Percentiles rank a stretch among this genome's conserved stretches.
phyloP scores from a whole-genome alignment of 2,888 invertebrate genomes.

The Ditylenchus weischeri region DNA sequence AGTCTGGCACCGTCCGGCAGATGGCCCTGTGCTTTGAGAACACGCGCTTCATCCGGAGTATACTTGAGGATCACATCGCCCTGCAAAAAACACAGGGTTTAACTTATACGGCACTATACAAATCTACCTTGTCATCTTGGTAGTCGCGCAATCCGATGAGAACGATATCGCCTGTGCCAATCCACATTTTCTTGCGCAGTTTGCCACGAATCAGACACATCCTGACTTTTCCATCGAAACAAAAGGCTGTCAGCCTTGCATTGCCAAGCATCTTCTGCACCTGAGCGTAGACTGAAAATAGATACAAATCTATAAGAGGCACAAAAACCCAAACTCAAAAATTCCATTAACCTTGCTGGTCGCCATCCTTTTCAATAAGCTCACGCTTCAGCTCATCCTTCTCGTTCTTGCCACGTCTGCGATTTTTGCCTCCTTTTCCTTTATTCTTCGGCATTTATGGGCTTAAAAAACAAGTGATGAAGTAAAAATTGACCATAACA shows the following conservation, averaged over 20 bases:
- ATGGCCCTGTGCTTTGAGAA: conserved; percentile 96
- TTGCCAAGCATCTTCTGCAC: conserved; percentile 99
- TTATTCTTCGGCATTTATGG: conserved; percentile 55
- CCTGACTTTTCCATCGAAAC: conserved; percentile 96
- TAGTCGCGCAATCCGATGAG: conserved; percentile 94
- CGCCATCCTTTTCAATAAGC: conserved; percentile 97
- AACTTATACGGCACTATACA: too few relatives aligned
- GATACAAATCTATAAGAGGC: conserved; percentile 19
- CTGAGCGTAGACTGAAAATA: conserved; percentile 83
- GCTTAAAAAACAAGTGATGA: too few relatives aligned
- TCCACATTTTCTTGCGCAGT: conserved; percentile 66
- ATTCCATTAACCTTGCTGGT: conserved; percentile 63
- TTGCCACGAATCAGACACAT: conserved; percentile 90
- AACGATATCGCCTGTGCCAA: conserved; percentile 86
- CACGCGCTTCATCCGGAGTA: conserved; percentile 98
- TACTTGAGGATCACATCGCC: conserved; percentile 95
- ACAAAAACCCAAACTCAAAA: conserved; percentile 16
- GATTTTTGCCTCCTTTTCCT: conserved; percentile 99
- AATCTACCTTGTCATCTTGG: conserved; percentile 65
- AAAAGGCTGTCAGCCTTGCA: conserved; percentile 95
- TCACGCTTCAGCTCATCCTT: conserved; percentile 99
- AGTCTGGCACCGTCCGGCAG: conserved; percentile 82
- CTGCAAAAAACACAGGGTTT: conserved; percentile 67
- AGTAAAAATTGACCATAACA: too few relatives aligned
- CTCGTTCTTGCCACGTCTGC: conserved; percentile 99